Percentiles rank a stretch among this genome's conserved stretches.
These are phyloP conservation scores for Acleris literana DNA, from an alignment of 2,888 invertebrate species.

Conservation along the genomic window DNA sequence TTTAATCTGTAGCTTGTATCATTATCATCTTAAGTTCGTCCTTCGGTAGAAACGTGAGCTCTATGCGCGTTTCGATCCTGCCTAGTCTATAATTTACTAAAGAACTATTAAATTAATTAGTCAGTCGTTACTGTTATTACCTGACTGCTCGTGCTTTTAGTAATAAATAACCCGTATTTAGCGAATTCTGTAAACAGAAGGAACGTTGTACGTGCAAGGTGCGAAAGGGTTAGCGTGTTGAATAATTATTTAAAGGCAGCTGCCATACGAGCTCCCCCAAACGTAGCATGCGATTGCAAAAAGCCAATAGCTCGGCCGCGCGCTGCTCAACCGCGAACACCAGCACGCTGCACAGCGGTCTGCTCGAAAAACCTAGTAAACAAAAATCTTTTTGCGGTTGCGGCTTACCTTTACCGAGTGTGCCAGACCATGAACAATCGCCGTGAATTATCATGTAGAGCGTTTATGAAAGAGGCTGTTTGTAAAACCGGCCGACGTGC, in stretches of 20 bases:
- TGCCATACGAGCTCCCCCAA: conserved; percentile 70
- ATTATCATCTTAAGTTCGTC: too few relatives aligned
- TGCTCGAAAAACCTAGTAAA: conserved; percentile 72
- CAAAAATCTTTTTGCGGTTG: conserved; percentile 79
- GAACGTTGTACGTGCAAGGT: conserved; percentile 69
- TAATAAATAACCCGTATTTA: conserved; percentile 48
- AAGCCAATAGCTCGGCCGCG: conserved; percentile 62
- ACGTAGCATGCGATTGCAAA: conserved; percentile 67
- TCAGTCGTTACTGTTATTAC: too few relatives aligned
- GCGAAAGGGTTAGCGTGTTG: conserved; percentile 77
- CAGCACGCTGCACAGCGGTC: conserved; percentile 54
- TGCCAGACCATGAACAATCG: conserved; percentile 81
- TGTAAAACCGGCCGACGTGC: conserved; percentile 70
- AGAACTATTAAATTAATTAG: too few relatives aligned
- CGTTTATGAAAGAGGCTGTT: conserved; percentile 75
- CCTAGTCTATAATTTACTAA: too few relatives aligned
- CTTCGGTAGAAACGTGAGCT: too few relatives aligned
- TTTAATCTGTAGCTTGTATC: too few relatives aligned
- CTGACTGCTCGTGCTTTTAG: conserved; percentile 7
- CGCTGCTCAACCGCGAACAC: conserved; percentile 60
- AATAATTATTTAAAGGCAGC: conserved; percentile 76
- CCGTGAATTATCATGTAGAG: conserved; percentile 77
- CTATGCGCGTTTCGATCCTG: too few relatives aligned
- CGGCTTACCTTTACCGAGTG: conserved; percentile 76
- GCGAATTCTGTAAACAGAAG: conserved; percentile 49